Percentiles rank a stretch among this genome's conserved stretches.
Evolutionary conservation across 2,113 vertebrate genomes (phyloP).

Genomic region (Epinephelus cyanopodus): DNA sequence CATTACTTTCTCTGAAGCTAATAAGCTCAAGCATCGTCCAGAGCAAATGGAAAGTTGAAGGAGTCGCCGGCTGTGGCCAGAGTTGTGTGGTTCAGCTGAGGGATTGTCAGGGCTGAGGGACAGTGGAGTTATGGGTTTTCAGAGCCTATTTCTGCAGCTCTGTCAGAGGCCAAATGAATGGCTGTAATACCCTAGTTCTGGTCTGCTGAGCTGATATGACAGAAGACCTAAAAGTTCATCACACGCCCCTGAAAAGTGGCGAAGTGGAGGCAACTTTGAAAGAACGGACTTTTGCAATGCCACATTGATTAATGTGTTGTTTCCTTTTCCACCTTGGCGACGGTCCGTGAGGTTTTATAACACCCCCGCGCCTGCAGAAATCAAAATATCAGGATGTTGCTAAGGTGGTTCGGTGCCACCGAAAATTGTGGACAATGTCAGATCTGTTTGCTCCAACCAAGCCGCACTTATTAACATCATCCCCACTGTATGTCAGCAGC

Average conservation of each 20-base stretch:
- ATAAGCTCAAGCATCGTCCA: slow-evolving; percentile 6
- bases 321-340: slow-evolving; percentile 19
- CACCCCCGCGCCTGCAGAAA: slow-evolving; percentile 3
- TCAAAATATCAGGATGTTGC: slow-evolving; percentile 27
- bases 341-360: slow-evolving; percentile 10
- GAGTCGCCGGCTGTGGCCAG: slow-evolving; percentile 2
- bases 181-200: background rate
- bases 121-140: slow-evolving; percentile 24
- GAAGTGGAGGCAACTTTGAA: background rate
- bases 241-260: background rate
- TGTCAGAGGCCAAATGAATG: slow-evolving; percentile 19
- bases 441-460: slow-evolving; percentile 32
- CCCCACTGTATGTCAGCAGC: slow-evolving; percentile 52
- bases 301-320: slow-evolving; percentile 4
- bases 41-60: slow-evolving; percentile 40
- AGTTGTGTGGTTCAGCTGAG: slow-evolving; percentile 30
- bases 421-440: slow-evolving; percentile 38
- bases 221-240: background rate
- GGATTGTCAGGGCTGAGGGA: slow-evolving; percentile 18
- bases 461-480: slow-evolving; percentile 59
- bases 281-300: background rate
- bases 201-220: slow-evolving; percentile 7
- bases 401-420: slow-evolving; percentile 30
- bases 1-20: slow-evolving; percentile 20
- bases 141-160: slow-evolving; percentile 22